Conservation (phyloP, 2,797 vertebrate species). For the Myoxocephalus aenaeus region DNA sequence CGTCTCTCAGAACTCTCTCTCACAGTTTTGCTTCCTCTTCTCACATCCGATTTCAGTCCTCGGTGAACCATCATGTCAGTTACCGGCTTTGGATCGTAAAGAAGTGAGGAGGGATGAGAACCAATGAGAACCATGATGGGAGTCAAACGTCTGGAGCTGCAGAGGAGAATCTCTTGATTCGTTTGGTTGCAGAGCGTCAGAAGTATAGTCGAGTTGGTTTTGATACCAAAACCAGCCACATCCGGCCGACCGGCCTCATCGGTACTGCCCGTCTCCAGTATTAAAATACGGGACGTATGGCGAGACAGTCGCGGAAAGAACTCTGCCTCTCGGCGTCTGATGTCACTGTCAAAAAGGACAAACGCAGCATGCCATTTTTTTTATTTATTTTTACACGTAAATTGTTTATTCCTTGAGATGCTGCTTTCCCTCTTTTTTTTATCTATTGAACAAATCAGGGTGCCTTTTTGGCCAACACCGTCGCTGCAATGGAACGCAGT, state of each 20-base stretch:
- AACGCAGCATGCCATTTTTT: too few species aligned
- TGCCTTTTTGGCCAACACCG: neutral
- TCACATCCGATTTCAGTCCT: neutral
- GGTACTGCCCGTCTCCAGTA: neutral
- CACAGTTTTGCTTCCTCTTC: neutral
- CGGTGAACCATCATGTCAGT: neutral
- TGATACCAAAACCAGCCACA: too few species aligned
- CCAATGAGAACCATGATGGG: neutral
- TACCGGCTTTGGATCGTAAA: neutral
- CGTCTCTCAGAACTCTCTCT: neutral
- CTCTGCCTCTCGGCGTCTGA: neutral
- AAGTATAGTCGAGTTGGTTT: too few species aligned
- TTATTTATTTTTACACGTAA: neutral
- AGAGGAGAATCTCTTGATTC: neutral
- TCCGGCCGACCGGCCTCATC: too few species aligned
- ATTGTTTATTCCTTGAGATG: neutral
- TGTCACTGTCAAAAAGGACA: neutral
- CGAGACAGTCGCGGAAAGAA: neutral
- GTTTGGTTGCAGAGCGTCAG: too few species aligned
- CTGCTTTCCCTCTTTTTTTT: neutral
- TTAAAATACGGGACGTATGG: neutral
- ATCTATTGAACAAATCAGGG: neutral
- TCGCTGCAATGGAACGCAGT: neutral
- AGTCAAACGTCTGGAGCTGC: neutral
- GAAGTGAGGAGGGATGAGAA: neutral